These are phyloP conservation scores for Intellagama lesueurii DNA, from an alignment of 2,797 vertebrate species.

Conservation along the genomic window DNA sequence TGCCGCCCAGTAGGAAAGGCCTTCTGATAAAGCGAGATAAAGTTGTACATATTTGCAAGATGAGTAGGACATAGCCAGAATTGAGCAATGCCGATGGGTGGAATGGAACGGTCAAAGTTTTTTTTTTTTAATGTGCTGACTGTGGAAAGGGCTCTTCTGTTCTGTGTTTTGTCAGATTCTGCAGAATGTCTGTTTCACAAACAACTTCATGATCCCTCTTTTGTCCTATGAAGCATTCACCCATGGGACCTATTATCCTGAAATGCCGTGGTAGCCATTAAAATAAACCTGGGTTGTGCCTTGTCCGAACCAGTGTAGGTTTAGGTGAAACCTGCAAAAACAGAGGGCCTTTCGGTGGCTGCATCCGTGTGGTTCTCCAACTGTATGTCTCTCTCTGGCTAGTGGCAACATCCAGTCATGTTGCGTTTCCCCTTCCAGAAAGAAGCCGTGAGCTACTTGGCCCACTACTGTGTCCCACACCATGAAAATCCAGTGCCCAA, in stretches of 20 bases:
- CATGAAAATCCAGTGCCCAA: too few species aligned
- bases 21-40: not conserved
- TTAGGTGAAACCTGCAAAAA: not conserved
- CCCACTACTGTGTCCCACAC: not conserved
- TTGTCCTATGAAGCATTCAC: too few species aligned
- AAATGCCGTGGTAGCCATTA: not conserved
- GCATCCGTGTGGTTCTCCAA: too few species aligned
- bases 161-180: not conserved
- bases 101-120: too few species aligned
- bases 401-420: not conserved
- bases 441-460: not conserved
- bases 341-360: not conserved
- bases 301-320: not conserved
- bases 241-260: not conserved
- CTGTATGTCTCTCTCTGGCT: too few species aligned
- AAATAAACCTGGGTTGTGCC: not conserved
- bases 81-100: not conserved
- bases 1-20: rapidly evolving
- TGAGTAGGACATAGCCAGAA: too few species aligned
- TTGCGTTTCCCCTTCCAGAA: not conserved
- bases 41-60: rapidly evolving
- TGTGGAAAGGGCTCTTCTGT: too few species aligned
- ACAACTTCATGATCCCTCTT: not conserved
- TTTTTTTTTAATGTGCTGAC: not conserved
- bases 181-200: not conserved